phyloP scores from a whole-genome alignment of 64 coral and sea anemone species.

The Pocillopora damicornis region DNA sequence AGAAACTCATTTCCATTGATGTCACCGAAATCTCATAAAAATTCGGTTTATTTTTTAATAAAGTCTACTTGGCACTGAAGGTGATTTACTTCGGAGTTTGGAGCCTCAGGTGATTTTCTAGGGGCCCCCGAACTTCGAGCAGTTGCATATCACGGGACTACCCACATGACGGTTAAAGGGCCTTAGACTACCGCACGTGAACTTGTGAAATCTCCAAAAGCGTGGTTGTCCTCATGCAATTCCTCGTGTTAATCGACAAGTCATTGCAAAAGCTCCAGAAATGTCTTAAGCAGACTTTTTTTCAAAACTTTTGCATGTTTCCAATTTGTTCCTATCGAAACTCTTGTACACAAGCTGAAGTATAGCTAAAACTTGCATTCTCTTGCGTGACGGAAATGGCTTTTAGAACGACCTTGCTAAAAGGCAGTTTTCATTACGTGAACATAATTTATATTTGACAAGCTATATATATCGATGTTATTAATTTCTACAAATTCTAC shows the following conservation, averaged over 20 bases:
- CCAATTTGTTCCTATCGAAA: too few species aligned
- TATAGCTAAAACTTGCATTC: neutral
- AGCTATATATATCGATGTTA: too few species aligned
- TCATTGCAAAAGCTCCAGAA: too few species aligned
- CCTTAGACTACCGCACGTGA: too few species aligned
- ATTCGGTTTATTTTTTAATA: neutral
- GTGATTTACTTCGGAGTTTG: neutral
- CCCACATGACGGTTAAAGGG: neutral
- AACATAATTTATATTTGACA: neutral
- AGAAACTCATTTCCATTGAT: neutral
- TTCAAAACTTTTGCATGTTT: too few species aligned
- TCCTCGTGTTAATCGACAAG: too few species aligned
- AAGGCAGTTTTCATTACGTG: too few species aligned
- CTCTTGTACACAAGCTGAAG: too few species aligned
- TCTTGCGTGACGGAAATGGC: constrained; percentile 6
- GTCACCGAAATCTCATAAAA: neutral
- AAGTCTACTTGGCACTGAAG: neutral
- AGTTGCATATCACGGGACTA: neutral
- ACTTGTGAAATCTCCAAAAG: too few species aligned
- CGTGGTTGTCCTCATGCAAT: too few species aligned
- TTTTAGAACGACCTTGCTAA: neutral
- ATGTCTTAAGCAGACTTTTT: too few species aligned
- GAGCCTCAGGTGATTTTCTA: constrained; percentile 9
- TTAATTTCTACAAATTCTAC: too few species aligned
- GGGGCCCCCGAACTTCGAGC: neutral